A percentile compares a stretch with the other conserved stretches of the same genome.
Evolutionary conservation across 2,888 invertebrate species (phyloP).

Genomic region (Alviniconcha strummeri): DNA sequence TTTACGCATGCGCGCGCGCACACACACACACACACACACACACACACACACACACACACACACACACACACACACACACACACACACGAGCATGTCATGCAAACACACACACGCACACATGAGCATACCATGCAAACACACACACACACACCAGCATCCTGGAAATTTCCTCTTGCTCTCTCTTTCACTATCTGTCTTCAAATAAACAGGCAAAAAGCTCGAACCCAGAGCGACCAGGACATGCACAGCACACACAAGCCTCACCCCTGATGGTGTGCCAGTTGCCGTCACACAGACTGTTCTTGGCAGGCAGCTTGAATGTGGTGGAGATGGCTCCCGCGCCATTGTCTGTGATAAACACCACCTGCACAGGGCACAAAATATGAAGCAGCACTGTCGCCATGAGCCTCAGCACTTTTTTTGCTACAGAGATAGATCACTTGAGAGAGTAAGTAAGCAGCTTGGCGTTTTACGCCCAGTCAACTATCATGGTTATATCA

Average conservation of each 20-base stretch:
- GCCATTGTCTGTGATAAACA: conserved; percentile 75
- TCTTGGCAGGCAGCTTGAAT: conserved; percentile 73
- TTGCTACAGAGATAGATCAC: no score
- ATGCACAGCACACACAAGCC: conserved; percentile 14
- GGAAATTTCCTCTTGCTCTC: no score
- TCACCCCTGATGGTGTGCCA: conserved; percentile 88
- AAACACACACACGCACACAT: no score
- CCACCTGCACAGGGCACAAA: conserved; percentile 49
- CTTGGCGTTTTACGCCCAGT: no score
- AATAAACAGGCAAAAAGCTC: no score
- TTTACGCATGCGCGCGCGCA: background rate
- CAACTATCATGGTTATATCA: no score
- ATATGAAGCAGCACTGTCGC: background rate
- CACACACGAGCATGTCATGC: background rate
- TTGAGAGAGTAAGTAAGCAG: no score
- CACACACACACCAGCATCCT: no score
- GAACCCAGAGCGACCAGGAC: no score
- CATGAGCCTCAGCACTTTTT: background rate
- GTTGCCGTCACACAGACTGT: conserved; percentile 90
- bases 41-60: conserved; percentile 17
- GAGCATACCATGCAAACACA: no score
- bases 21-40: conserved; percentile 19
- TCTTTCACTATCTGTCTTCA: no score
- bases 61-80: conserved; percentile 4
- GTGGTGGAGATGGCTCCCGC: conserved; percentile 86